Percentiles rank a stretch among this genome's conserved stretches.
phyloP scores from a whole-genome alignment of 2,797 vertebrate genomes.

The Karalla daura region DNA sequence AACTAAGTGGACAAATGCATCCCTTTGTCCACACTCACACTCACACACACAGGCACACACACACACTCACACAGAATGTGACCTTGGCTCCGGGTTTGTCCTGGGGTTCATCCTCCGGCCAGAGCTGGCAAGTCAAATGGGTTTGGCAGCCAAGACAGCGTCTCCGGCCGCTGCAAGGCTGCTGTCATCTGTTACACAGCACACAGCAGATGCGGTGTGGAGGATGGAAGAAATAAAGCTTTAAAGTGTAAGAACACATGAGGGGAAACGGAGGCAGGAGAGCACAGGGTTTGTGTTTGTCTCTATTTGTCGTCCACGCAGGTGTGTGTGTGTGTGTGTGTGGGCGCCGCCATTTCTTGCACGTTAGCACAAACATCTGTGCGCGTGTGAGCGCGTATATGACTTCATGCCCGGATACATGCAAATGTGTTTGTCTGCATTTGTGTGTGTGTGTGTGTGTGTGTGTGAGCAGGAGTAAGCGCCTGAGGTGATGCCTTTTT shows the following conservation, averaged over 20 bases:
- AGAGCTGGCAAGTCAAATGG: constrained; percentile 73
- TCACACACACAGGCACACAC: constrained; percentile 21
- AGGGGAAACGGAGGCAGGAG: background rate
- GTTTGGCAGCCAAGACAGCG: constrained; percentile 60
- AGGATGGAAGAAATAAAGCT: constrained; percentile 15
- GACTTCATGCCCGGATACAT: too few relatives aligned
- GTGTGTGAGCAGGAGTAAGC: constrained; percentile 49
- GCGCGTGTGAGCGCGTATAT: too few relatives aligned
- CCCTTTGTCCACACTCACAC: constrained; percentile 9
- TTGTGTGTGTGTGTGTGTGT: background rate
- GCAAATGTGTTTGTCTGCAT: background rate
- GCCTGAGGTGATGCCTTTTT: constrained; percentile 83
- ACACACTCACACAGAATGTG: constrained; percentile 49
- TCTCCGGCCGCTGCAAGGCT: constrained; percentile 58
- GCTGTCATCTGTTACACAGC: constrained; percentile 67
- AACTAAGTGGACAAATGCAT: constrained; percentile 49
- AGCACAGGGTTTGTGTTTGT: background rate
- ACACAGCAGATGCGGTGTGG: constrained; percentile 18
- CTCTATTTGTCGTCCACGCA: background rate
- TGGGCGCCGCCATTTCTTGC: constrained; percentile 3
- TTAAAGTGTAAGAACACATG: constrained; percentile 12
- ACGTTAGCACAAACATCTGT: constrained; percentile 28
- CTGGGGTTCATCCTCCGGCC: constrained; percentile 73
- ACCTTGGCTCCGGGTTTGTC: constrained; percentile 76
- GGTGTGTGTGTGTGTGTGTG: constrained; percentile 16